These are phyloP conservation scores for Pachypanchax playfairii DNA, from an alignment of 2,113 vertebrate genomes.

Conservation along the genomic window DNA sequence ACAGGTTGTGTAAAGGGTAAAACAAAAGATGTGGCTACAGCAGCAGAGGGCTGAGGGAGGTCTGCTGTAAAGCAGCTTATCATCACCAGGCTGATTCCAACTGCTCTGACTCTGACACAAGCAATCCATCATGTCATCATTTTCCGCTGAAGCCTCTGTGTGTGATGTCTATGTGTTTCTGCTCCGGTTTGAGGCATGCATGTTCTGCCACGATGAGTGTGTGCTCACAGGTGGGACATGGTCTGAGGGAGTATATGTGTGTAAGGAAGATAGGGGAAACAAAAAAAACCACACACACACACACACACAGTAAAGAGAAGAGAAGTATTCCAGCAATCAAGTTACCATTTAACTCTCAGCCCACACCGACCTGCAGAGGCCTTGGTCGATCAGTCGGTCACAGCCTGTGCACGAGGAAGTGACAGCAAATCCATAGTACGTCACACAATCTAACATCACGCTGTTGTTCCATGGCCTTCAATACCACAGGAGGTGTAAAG, in stretches of 20 bases:
- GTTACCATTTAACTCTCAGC: constrained; percentile 80
- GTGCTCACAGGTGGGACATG: neutral
- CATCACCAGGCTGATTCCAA: constrained; percentile 81
- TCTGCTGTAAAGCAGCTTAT: constrained; percentile 79
- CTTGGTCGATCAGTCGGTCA: constrained; percentile 62
- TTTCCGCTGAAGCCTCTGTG: constrained; percentile 72
- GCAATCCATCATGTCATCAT: constrained; percentile 89
- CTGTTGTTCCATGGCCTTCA: constrained; percentile 73
- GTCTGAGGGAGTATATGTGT: neutral
- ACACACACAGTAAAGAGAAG: neutral
- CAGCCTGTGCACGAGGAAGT: constrained; percentile 57
- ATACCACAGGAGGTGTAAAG: constrained; percentile 74
- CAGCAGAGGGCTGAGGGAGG: constrained; percentile 57
- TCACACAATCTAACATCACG: constrained; percentile 75
- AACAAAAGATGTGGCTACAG: constrained; percentile 50
- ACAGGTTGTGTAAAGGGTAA: constrained; percentile 14
- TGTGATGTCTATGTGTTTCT: constrained; percentile 42
- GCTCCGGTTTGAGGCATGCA: constrained; percentile 14
- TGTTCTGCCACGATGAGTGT: constrained; percentile 15
- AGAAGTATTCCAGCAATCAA: constrained; percentile 59
- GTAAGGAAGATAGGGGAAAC: neutral
- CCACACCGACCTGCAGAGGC: constrained; percentile 69
- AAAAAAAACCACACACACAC: constrained; percentile 1
- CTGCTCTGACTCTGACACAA: constrained; percentile 83
- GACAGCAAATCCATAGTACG: constrained; percentile 86